Evolutionary conservation across 2,113 vertebrate genomes (phyloP).

Genomic region (Trogon melanurus): DNA sequence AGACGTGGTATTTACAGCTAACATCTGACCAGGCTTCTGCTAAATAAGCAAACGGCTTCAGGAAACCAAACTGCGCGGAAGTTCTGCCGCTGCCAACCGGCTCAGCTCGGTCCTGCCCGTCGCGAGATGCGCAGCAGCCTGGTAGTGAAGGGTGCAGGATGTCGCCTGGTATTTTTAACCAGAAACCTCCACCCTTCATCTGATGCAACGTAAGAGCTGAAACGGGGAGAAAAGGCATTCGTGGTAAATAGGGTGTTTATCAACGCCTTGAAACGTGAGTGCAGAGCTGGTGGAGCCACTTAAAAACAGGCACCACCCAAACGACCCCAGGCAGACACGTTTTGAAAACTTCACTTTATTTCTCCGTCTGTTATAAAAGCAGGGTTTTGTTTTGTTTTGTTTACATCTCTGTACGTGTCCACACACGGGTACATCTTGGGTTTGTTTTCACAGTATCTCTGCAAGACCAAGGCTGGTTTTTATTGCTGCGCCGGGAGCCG

Average conservation of each 20-base stretch:
- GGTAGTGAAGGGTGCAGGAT: not conserved
- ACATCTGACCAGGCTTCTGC: not conserved
- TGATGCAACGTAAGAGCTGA: not conserved
- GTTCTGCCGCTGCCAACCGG: not conserved
- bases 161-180: not conserved
- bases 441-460: conserved; percentile 78
- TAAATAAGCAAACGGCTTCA: not conserved
- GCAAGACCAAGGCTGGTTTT: conserved; percentile 54
- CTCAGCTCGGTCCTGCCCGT: not conserved
- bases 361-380: conserved; percentile 74
- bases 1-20: not conserved
- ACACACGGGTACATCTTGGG: conserved; percentile 48
- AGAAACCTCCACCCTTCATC: not conserved
- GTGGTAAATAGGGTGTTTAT: not conserved
- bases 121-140: not conserved
- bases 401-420: conserved; percentile 70
- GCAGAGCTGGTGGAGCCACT: not conserved
- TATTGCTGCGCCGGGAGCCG: conserved; percentile 70
- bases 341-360: conserved; percentile 80
- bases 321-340: conserved; percentile 15
- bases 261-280: not conserved
- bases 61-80: not conserved
- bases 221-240: rapidly evolving
- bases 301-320: conserved; percentile 16
- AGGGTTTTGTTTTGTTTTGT: conserved; percentile 3